phyloP scores from a whole-genome alignment of 2,797 vertebrate species.

The Aratinga solstitialis region DNA sequence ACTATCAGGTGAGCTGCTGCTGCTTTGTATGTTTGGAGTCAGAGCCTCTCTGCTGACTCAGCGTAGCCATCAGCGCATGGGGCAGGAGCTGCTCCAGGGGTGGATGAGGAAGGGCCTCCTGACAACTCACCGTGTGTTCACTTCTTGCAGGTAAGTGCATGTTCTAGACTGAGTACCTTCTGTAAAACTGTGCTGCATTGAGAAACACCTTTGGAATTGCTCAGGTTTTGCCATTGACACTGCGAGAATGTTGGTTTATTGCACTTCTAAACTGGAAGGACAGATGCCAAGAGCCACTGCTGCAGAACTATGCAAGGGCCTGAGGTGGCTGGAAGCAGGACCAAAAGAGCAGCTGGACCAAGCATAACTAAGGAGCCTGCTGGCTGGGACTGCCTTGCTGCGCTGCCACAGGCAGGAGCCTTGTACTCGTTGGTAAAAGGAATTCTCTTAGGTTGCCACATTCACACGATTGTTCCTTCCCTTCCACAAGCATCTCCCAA shows the following conservation, averaged over 20 bases:
- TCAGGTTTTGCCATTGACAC: neutral
- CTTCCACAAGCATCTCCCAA: neutral
- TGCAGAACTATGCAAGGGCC: neutral
- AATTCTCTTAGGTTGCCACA: neutral
- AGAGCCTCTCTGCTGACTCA: neutral
- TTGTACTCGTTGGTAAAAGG: neutral
- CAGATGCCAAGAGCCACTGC: neutral
- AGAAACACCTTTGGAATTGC: neutral
- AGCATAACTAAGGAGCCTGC: rapidly evolving
- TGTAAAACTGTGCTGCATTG: neutral
- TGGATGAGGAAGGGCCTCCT: neutral
- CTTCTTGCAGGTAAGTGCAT: neutral
- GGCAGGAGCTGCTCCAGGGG: neutral
- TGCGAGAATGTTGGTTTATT: neutral
- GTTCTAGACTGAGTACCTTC: neutral
- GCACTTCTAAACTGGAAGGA: neutral
- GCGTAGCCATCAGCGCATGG: neutral
- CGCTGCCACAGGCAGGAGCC: rapidly evolving
- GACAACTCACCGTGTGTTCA: rapidly evolving
- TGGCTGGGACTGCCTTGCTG: neutral
- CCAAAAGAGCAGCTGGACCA: neutral
- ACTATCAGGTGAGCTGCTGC: neutral
- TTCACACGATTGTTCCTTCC: neutral
- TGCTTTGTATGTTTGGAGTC: neutral
- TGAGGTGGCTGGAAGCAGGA: neutral